Conservation (phyloP, 2,888 invertebrate species). For the Macaria notata region DNA sequence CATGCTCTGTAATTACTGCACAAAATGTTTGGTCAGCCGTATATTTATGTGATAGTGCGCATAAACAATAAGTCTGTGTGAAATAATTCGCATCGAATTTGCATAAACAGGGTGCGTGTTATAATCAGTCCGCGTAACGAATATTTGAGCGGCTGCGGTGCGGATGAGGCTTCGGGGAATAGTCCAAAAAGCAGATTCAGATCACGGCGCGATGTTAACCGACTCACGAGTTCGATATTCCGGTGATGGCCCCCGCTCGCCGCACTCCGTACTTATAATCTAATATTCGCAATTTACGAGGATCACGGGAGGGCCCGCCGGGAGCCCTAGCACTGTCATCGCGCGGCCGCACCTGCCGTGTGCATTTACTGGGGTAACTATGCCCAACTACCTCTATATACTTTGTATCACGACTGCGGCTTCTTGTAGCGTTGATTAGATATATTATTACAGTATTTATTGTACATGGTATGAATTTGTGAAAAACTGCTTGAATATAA, state of each 20-base stretch:
- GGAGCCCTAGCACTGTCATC: conserved; percentile 77
- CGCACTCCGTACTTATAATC: conserved; percentile 80
- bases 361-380: conserved; percentile 70
- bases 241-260: conserved; percentile 68
- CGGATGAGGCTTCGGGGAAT: conserved; percentile 38
- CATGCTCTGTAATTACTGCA: too few relatives aligned
- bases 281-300: conserved; percentile 82
- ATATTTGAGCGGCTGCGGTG: conserved; percentile 27
- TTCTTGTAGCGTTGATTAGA: too few relatives aligned
- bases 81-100: background rate
- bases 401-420: background rate
- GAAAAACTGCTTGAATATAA: too few relatives aligned
- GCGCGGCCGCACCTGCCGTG: conserved; percentile 66
- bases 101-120: conserved; percentile 12
- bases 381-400: conserved; percentile 34
- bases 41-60: too few relatives aligned
- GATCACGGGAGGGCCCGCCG: conserved; percentile 70
- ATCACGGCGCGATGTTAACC: conserved; percentile 68
- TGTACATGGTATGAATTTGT: too few relatives aligned
- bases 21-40: too few relatives aligned
- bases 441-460: too few relatives aligned
- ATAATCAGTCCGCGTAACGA: conserved; percentile 31
- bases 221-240: conserved; percentile 72
- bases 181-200: conserved; percentile 67
- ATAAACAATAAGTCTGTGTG: background rate